Evolutionary conservation across 2,113 vertebrate species (phyloP), one percentile per base, ranked within the genome.

Genomic region (Rhadina sibilatrix): DNA sequence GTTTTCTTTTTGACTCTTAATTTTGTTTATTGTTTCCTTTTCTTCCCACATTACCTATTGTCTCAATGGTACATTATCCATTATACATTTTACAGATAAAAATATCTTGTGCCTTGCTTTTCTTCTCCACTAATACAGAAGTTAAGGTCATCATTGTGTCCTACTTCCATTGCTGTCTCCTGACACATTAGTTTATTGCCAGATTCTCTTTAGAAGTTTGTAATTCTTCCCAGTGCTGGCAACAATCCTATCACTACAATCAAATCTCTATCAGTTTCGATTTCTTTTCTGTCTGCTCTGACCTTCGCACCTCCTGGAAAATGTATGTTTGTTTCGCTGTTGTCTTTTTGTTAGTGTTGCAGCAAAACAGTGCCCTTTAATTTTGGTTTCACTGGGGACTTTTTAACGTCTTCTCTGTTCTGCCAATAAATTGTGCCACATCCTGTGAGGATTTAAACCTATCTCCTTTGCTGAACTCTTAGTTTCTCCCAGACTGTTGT

Each of bases 311-410:
- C 56, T 85, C 1, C 0, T 69, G 72, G 69, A 93, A 95, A 93
- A 83, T 53, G 25, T 68, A 21, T 10, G 9, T 83, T 77, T 74
- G 33, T 74, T 93, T 90, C 7, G 2, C 35, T 63, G 60, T 75
- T 95, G 71, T 92, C 60, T 27, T 92, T 81, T 81, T 78, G 72
- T 93, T 64, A 95, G 47, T 11, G 2, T n/a, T 65, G 76, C 56
- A 89, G 83, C 52, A 89, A 94, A 95, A 84, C 90, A 87, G 63
- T 94, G 68, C 18, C 25, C 83, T 96, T 94, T 92, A 93, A 96
- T 90, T 94, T 92, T 87, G 60, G 20, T 89, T 96, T 91, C 76
- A 87, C 56, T 10, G 21, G 83, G 57, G 57, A 79, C 40, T 87
- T 97, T 93, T 89, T 68, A 82, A 72, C 0, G 9, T 78, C 52